These are phyloP conservation scores for Amphiprion percula DNA, from an alignment of 2,113 vertebrate genomes.

Conservation along the genomic window DNA sequence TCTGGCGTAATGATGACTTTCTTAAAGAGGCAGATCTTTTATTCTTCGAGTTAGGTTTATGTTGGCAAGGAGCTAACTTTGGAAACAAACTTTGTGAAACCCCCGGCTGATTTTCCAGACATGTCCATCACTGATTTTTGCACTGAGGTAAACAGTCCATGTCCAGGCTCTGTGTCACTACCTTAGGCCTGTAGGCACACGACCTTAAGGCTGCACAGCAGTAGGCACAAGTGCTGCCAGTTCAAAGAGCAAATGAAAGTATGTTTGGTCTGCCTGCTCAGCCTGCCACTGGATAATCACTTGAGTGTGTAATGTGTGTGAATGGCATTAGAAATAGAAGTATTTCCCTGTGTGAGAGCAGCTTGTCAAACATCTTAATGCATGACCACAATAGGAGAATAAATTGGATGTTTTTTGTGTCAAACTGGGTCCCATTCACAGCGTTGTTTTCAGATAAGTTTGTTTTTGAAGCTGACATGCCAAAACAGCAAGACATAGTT, in stretches of 20 bases:
- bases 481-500: background rate
- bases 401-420: background rate
- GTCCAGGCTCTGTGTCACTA: too few species aligned
- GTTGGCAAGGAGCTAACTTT: too few species aligned
- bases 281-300: constrained; percentile 14
- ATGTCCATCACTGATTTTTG: too few species aligned
- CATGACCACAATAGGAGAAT: background rate
- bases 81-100: too few species aligned
- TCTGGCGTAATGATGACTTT: too few species aligned
- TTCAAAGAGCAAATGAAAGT: constrained; percentile 37
- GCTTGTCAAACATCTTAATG: background rate
- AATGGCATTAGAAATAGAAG: background rate
- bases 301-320: constrained; percentile 21
- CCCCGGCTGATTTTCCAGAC: too few species aligned
- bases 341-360: background rate
- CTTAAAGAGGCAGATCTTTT: too few species aligned
- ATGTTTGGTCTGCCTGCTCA: constrained; percentile 22
- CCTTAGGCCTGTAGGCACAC: too few species aligned
- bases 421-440: background rate
- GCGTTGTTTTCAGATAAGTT: background rate
- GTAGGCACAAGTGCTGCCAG: constrained; percentile 10
- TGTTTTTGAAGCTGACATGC: background rate
- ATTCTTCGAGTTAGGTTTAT: too few species aligned
- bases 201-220: too few species aligned
- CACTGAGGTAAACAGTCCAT: too few species aligned